Percentiles rank a stretch among this genome's conserved stretches.
Conservation (phyloP, 2,113 vertebrate genomes). For the Fulmarus glacialis region DNA sequence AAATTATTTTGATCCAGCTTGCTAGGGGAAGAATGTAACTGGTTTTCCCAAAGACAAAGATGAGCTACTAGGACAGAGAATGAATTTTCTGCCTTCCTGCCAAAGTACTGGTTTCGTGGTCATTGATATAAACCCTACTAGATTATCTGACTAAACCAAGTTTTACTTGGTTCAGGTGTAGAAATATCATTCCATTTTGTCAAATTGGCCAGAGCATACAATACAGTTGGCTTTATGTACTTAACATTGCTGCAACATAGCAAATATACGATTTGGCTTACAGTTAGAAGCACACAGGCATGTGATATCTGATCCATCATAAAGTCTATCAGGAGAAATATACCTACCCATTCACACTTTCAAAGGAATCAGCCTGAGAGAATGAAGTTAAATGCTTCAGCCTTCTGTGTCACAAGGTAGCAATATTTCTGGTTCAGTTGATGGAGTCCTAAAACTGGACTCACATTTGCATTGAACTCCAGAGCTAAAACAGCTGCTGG, state of each 20-base stretch:
- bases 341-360: background rate
- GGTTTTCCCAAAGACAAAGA: background rate
- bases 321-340: background rate
- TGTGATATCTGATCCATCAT: background rate
- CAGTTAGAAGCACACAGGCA: background rate
- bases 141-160: background rate
- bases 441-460: background rate
- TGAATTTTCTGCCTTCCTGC: background rate
- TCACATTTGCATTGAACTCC: background rate
- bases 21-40: background rate
- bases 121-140: background rate
- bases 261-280: background rate
- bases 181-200: background rate
- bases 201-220: background rate
- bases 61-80: background rate
- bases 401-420: background rate
- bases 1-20: background rate
- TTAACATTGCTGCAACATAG: background rate
- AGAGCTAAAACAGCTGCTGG: background rate
- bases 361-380: background rate
- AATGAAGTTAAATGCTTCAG: background rate
- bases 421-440: background rate
- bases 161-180: background rate
- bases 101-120: background rate
- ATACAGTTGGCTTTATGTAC: background rate